These are phyloP conservation scores for Keiferia lycopersicella DNA, from an alignment of 2,888 invertebrate species.

Conservation along the genomic window DNA sequence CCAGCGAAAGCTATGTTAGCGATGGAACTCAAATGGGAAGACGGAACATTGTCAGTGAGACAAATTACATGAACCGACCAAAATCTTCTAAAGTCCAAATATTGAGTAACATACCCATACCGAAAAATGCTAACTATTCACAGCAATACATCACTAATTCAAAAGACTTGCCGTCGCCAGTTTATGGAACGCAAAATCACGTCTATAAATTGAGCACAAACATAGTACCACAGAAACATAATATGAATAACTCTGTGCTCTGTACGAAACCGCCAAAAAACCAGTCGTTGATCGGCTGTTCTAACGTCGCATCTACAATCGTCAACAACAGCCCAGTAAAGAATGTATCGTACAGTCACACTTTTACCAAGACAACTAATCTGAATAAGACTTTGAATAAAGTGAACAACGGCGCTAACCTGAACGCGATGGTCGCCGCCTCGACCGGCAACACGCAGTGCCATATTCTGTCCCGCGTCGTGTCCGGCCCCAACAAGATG, in stretches of 20 bases:
- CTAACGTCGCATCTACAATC: constrained; percentile 60
- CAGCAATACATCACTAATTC: constrained; percentile 65
- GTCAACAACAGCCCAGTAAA: constrained; percentile 69
- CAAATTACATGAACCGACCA: constrained; percentile 63
- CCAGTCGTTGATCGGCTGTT: constrained; percentile 69
- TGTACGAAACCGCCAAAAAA: constrained; percentile 67
- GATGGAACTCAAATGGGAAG: constrained; percentile 58
- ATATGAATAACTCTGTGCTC: constrained; percentile 67
- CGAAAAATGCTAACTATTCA: constrained; percentile 67
- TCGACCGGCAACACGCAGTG: constrained; percentile 71
- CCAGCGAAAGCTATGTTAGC: constrained; percentile 72
- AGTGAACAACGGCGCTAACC: constrained; percentile 76
- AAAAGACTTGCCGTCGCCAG: constrained; percentile 65
- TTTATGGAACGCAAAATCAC: constrained; percentile 71
- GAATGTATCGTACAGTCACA: constrained; percentile 69
- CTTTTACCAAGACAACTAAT: constrained; percentile 70
- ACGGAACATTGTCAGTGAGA: constrained; percentile 68
- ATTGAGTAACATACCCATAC: constrained; percentile 74
- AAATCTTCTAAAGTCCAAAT: constrained; percentile 77
- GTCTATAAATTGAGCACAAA: constrained; percentile 70
- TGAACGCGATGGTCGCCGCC: constrained; percentile 70
- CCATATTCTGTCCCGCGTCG: constrained; percentile 74
- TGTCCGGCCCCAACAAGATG: constrained; percentile 75
- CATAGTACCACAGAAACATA: constrained; percentile 65
- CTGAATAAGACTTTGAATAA: constrained; percentile 67